phyloP scores from a whole-genome alignment of 2,888 invertebrate genomes.

The Drosophila borborema region DNA sequence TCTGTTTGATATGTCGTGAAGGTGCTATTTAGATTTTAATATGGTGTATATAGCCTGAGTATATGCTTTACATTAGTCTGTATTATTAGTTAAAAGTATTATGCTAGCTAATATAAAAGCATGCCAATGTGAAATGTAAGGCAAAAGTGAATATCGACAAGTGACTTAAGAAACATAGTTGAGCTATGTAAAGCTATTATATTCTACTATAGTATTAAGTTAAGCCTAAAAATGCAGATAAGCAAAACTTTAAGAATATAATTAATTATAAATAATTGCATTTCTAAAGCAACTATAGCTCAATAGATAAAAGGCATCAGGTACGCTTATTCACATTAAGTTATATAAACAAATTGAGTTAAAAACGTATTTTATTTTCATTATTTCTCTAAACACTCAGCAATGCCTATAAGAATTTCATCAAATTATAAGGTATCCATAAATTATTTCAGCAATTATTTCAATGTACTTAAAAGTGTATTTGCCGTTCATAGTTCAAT shows the following conservation, averaged over 20 bases:
- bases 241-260: background rate
- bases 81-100: conserved; percentile 2
- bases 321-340: background rate
- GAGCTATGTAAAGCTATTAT: background rate
- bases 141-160: background rate
- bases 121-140: background rate
- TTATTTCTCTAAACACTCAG: no score
- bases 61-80: background rate
- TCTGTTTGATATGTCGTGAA: background rate
- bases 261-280: background rate
- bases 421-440: no score
- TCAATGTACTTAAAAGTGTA: no score
- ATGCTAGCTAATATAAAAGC: background rate
- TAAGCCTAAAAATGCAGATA: no score
- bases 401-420: no score
- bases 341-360: background rate
- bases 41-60: background rate
- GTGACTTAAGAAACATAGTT: background rate
- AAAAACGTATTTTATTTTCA: background rate
- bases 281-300: background rate
- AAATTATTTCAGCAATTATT: no score
- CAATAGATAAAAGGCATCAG: background rate
- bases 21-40: background rate
- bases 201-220: background rate
- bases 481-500: no score